A percentile compares a stretch with the other conserved stretches of the same genome.
phyloP scores from a whole-genome alignment of 2,797 vertebrate genomes.

The Cetoscarus ocellatus region DNA sequence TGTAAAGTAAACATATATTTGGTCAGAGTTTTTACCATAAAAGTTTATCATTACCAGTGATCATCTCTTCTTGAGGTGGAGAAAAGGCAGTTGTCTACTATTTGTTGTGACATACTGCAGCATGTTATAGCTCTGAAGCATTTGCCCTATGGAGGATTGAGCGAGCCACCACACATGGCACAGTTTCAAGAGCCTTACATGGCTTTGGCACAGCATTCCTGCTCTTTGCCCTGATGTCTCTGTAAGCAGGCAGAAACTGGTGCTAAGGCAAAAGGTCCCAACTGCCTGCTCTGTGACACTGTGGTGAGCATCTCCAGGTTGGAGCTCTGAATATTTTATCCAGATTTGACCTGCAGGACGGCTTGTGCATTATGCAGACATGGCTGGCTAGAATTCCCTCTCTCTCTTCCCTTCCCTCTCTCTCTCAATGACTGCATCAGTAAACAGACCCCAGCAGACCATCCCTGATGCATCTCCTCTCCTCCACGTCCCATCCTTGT shows the following conservation, averaged over 20 bases:
- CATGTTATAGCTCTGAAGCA: slow-evolving; percentile 31
- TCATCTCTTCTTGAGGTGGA: too few species aligned
- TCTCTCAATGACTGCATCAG: slow-evolving; percentile 80
- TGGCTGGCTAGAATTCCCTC: slow-evolving; percentile 58
- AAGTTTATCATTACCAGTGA: too few species aligned
- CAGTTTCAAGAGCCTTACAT: slow-evolving; percentile 70
- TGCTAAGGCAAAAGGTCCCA: slow-evolving; percentile 34
- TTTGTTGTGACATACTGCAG: slow-evolving; percentile 22
- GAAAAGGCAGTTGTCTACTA: too few species aligned
- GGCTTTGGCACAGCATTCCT: slow-evolving; percentile 60
- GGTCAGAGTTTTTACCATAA: too few species aligned
- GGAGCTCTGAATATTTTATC: slow-evolving; percentile 64
- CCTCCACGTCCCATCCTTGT: slow-evolving; percentile 72
- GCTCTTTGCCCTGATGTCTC: slow-evolving; percentile 56
- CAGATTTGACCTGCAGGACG: slow-evolving; percentile 75
- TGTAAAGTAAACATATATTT: too few species aligned
- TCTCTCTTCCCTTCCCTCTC: slow-evolving; percentile 16
- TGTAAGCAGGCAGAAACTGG: slow-evolving; percentile 53
- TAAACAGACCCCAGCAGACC: slow-evolving; percentile 82
- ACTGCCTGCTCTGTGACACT: slow-evolving; percentile 54
- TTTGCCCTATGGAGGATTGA: slow-evolving; percentile 55
- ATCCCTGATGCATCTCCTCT: slow-evolving; percentile 70
- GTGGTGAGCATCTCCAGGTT: slow-evolving; percentile 44
- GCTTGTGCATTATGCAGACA: slow-evolving; percentile 75
- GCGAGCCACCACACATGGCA: slow-evolving; percentile 61